A percentile compares a stretch with the other conserved stretches of the same genome.
These are phyloP conservation scores for Cepphus grylle DNA, from an alignment of 2,113 vertebrate genomes.

Conservation along the genomic window DNA sequence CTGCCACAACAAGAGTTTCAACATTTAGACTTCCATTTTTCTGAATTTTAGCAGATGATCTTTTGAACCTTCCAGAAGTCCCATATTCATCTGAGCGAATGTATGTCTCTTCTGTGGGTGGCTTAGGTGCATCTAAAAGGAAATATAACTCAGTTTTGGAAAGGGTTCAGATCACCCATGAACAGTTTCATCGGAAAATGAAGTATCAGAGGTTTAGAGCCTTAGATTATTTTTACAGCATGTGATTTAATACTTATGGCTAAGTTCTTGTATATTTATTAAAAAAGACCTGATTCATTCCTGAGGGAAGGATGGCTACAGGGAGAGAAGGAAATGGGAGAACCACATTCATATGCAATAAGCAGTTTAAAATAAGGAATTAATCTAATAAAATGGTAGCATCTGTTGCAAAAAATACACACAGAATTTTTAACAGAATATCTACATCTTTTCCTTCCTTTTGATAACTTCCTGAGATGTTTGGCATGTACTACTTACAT, in stretches of 20 bases:
- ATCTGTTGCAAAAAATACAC: not conserved
- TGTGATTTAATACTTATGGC: conserved; percentile 25
- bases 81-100: conserved; percentile 84
- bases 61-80: conserved; percentile 75
- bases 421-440: not conserved
- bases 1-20: conserved; percentile 96
- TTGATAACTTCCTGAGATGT: conserved; percentile 13
- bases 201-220: not conserved
- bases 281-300: conserved; percentile 12
- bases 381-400: conserved; percentile 42
- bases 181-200: not conserved
- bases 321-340: conserved; percentile 7
- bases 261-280: conserved; percentile 6
- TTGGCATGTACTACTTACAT: not conserved
- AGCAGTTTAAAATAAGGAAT: conserved; percentile 6
- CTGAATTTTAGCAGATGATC: conserved; percentile 84
- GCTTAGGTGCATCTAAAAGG: conserved; percentile 84
- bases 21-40: conserved; percentile 86
- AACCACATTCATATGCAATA: not conserved
- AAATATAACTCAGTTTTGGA: conserved; percentile 64
- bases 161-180: conserved; percentile 46
- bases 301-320: not conserved
- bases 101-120: conserved; percentile 79
- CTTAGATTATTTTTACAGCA: conserved; percentile 45
- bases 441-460: conserved; percentile 7